Base-by-base conservation (phyloP, 2,888 invertebrate genomes). In the Halictus ligatus region DNA sequence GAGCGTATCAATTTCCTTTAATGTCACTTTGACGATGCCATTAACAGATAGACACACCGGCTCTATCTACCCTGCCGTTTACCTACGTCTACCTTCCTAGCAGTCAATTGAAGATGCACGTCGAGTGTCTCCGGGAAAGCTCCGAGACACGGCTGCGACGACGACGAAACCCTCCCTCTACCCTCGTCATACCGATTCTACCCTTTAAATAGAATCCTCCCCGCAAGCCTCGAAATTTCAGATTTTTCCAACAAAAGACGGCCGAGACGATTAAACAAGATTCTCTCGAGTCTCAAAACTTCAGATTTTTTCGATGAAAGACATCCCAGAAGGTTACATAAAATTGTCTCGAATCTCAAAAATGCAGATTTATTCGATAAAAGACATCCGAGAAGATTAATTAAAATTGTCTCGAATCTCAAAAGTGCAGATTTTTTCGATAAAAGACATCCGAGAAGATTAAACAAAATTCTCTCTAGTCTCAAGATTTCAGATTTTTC, bases 1-100 rank as follows among this genome's bases (percentile, higher is more conserved):
- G 40, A 72, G 78, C 77, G 83, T 89, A 89, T 89, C 89, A 89
- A 89, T 89, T 89, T 85, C 89, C 89, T 89, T 87, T 89, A 89
- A 89, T 85, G 87, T 89, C 87, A 81, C 89, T 87, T 89, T 85
- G 85, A 87, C 87, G 87, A 89, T 85, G 85, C 84, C 87, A 89
- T 89, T 85, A 87, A 83, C 87, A 83, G 81, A 87, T 83, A 87
- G 87, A 87, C 84, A 79, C 73, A 46, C 69, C 21, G 76, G 60
- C 79, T 81, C 84, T 75, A 75, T 82, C 86, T 80, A 76, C 76
- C 64, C n/a, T 46, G 77, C 35, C 81, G 77, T 83, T 83, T 82
- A 87, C 86, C 86, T 86, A 80, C 79, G 79, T 77, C 86, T 79
- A 75, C 86, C 50, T 80, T 35, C 46, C 76, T 48, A 71, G 82